Evolutionary conservation across 2,888 invertebrate species (phyloP), one percentile per base, ranked within the genome.

Genomic region (Eilema griseolum): DNA sequence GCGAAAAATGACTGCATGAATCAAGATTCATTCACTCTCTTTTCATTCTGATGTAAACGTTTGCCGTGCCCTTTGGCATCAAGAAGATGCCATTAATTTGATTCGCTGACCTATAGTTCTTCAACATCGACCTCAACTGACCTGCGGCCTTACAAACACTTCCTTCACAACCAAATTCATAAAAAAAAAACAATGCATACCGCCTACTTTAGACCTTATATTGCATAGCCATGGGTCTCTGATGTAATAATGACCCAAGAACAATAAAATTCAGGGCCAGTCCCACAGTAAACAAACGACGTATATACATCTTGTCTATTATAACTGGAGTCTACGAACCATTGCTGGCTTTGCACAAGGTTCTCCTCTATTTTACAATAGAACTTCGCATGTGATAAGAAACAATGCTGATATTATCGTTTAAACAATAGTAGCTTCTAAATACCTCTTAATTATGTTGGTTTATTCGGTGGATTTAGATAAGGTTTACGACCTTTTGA

Each of bases 301-400:
- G 59, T 24, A 70, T n/a, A 78, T 37, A 70, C 75, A 57, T 61
- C 72, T 61, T 71, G 74, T 62, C 73, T 71, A 71, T 70, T 72
- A 73, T 65, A 73, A 74, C 31, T 68, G 7, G 23, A 12, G 28
- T 1, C 26, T 60, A n/a, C 28, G 24, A 74, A 76, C 69, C 84
- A 83, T 80, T 80, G 80, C 80, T 73, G 70, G 72, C 64, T 71
- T 12, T 26, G 61, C 10, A 73, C 86, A 87, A 87, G 87, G 87
- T 75, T 67, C 66, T 63, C 72, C 69, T 80, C 66, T 63, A 41
- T 67, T 78, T 72, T 75, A 83, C 85, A 83, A 82, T 77, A 69
- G 65, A 74, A 78, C 72, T 84, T 78, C 78, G 78, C 83, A 83
- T 82, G 77, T 77, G 83, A 82, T 83, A 80, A 74, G 67, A 60